Evolutionary conservation across 2,797 vertebrate species (phyloP).

Genomic region (Schizopygopsis malacanthus): DNA sequence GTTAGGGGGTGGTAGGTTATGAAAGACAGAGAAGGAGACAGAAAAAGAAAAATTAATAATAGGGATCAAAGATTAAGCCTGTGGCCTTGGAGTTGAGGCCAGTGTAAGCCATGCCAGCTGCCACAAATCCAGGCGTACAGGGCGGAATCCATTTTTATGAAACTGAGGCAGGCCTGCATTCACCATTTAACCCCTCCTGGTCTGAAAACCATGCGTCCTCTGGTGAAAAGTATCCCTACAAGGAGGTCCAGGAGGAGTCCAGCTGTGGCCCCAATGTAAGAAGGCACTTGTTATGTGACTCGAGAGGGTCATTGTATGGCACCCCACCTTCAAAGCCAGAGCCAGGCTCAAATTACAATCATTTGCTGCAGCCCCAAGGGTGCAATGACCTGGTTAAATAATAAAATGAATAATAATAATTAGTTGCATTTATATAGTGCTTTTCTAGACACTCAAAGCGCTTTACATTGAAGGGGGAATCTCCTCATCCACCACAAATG

Average conservation of each 20-base stretch:
- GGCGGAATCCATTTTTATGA: constrained; percentile 60
- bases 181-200: constrained; percentile 44
- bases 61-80: constrained; percentile 72
- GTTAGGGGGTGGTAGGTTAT: constrained; percentile 22
- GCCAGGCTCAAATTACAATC: background rate
- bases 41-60: constrained; percentile 48
- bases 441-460: too few relatives aligned
- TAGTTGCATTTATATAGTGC: too few relatives aligned
- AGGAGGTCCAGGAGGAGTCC: constrained; percentile 42
- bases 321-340: background rate
- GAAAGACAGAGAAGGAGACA: constrained; percentile 22
- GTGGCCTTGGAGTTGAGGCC: constrained; percentile 61
- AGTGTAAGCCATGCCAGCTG: constrained; percentile 59
- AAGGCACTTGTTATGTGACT: constrained; percentile 21
- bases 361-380: background rate
- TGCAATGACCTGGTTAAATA: background rate
- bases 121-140: constrained; percentile 55
- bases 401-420: too few relatives aligned
- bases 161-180: constrained; percentile 44
- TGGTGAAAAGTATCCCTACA: constrained; percentile 52
- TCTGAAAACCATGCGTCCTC: constrained; percentile 40
- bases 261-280: constrained; percentile 27
- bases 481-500: too few relatives aligned
- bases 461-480: too few relatives aligned
- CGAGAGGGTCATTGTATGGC: constrained; percentile 15